Percentiles rank a stretch among this genome's conserved stretches.
phyloP scores from a whole-genome alignment of 1,140 invertebrate species.

The Drosophila ercepeae region DNA sequence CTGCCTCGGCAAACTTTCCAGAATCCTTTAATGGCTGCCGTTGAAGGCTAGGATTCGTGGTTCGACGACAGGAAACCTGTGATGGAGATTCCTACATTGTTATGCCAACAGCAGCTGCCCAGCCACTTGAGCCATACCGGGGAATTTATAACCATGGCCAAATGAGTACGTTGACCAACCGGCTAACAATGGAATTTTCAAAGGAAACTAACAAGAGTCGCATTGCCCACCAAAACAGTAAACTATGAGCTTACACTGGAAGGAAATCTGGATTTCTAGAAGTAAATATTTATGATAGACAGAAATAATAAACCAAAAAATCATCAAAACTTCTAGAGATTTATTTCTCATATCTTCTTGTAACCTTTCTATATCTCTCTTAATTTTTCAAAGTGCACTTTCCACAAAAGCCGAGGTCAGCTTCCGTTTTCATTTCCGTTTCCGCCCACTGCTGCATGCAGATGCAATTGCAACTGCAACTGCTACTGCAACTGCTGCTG shows the following conservation, averaged over 20 bases:
- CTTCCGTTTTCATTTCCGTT: slow-evolving; percentile 37
- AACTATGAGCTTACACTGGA: not conserved
- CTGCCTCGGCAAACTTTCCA: slow-evolving; percentile 39
- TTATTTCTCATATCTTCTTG: too few relatives aligned
- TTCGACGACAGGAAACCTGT: slow-evolving; percentile 29
- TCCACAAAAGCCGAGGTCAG: slow-evolving; percentile 6
- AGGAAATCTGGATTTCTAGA: not conserved
- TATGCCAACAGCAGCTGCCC: slow-evolving; percentile 25
- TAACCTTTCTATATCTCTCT: accelerated
- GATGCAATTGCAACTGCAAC: slow-evolving; percentile 27
- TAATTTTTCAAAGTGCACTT: not conserved
- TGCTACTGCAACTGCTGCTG: slow-evolving; percentile 3
- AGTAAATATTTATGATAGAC: too few relatives aligned
- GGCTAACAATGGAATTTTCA: slow-evolving; percentile 33
- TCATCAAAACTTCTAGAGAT: too few relatives aligned
- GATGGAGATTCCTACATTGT: slow-evolving; percentile 41
- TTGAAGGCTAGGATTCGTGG: slow-evolving; percentile 23
- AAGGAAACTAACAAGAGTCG: slow-evolving; percentile 26
- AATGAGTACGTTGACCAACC: slow-evolving; percentile 23
- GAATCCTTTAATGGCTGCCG: slow-evolving; percentile 22
- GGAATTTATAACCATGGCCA: slow-evolving; percentile 16
- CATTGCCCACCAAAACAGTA: slow-evolving; percentile 21
- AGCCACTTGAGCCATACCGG: slow-evolving; percentile 9
- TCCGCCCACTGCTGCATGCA: slow-evolving; percentile 13
- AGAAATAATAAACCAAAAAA: too few relatives aligned